These are phyloP conservation scores for Melikaiella ostensackeni DNA, from an alignment of 2,888 invertebrate species.

Conservation along the genomic window DNA sequence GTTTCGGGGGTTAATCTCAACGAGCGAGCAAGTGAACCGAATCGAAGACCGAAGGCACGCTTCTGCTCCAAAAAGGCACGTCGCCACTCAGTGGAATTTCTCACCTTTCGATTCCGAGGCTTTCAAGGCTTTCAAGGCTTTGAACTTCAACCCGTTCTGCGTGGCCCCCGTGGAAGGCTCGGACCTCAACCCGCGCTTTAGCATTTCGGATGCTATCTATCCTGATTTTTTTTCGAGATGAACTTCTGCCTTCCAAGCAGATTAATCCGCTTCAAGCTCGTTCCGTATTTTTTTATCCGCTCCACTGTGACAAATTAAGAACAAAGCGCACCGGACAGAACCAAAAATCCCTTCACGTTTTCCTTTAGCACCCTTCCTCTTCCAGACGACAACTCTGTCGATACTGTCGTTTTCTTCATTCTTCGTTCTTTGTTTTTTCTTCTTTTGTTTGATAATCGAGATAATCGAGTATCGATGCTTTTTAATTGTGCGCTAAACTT, in stretches of 20 bases:
- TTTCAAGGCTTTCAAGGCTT: constrained; percentile 33
- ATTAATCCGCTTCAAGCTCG: constrained; percentile 23
- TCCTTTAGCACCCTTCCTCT: neutral
- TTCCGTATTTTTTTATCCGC: neutral
- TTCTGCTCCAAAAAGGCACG: constrained; percentile 26
- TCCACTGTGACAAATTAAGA: constrained; percentile 34
- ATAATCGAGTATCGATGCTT: neutral
- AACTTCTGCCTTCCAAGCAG: neutral
- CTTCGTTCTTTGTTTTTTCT: neutral
- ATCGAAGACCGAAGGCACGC: neutral
- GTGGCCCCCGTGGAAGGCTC: constrained; percentile 22
- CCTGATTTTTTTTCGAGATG: neutral
- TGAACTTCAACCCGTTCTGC: constrained; percentile 38
- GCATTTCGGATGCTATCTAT: constrained; percentile 29
- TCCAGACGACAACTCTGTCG: neutral
- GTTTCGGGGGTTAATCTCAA: constrained; percentile 21
- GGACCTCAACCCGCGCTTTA: constrained; percentile 15
- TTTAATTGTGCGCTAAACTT: neutral
- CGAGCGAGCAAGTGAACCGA: neutral
- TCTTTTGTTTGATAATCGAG: neutral
- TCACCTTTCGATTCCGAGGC: constrained; percentile 31
- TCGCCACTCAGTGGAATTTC: neutral
- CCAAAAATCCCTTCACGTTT: neutral
- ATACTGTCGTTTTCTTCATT: constrained; percentile 1
- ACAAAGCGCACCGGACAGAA: constrained; percentile 13